phyloP scores from a whole-genome alignment of 2,113 vertebrate species.

The Sylvietta virens region DNA sequence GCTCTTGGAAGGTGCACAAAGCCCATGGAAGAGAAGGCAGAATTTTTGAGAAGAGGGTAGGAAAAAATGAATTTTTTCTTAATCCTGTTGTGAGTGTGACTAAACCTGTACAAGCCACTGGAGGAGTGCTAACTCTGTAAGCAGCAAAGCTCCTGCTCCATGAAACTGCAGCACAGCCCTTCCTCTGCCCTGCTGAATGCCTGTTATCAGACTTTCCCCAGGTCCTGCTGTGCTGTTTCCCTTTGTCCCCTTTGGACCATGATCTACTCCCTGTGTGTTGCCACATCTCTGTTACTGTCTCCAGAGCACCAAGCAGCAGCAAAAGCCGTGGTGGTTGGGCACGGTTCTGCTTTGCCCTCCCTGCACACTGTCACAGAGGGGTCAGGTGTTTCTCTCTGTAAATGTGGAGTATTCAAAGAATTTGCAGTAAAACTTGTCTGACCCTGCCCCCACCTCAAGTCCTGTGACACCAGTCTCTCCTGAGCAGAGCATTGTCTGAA shows the following conservation, averaged over 20 bases:
- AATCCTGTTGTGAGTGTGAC: background rate
- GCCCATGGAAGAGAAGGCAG: background rate
- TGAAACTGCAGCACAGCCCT: background rate
- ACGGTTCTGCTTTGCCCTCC: background rate
- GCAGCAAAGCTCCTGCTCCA: background rate
- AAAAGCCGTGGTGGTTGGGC: background rate
- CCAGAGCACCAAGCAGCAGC: background rate
- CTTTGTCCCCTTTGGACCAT: background rate
- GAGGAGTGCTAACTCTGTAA: background rate
- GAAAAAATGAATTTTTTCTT: background rate
- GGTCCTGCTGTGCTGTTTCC: fast-evolving
- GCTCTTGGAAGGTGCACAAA: background rate
- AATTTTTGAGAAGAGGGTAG: background rate
- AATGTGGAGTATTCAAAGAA: background rate
- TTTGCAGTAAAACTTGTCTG: background rate
- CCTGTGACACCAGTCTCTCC: background rate
- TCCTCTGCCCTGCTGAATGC: background rate
- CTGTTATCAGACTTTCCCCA: background rate
- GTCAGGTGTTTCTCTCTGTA: background rate
- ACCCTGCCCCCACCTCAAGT: background rate
- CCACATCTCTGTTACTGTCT: fast-evolving
- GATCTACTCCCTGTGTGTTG: background rate
- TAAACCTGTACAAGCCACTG: background rate
- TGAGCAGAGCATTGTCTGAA: background rate
- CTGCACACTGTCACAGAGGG: no score